Percentiles rank a stretch among this genome's conserved stretches.
Evolutionary conservation across 1,140 invertebrate genomes (phyloP).

Genomic region (Macrostomum lignano): DNA sequence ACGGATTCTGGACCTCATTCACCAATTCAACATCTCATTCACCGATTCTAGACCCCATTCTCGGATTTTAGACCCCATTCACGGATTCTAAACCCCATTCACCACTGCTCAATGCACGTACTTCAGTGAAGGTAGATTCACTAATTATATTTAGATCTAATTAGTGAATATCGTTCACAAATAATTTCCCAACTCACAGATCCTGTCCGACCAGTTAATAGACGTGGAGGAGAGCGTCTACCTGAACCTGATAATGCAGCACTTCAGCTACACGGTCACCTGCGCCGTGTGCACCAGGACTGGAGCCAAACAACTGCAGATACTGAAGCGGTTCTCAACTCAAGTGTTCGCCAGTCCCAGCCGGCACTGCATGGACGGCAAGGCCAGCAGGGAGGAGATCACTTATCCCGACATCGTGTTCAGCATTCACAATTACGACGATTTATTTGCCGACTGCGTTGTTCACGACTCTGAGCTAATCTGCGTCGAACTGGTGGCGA

Average conservation of each 20-base stretch:
- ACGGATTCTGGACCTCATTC: too few species aligned
- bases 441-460: constrained; percentile 67
- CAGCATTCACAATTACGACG: constrained; percentile 94
- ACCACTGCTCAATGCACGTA: too few species aligned
- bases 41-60: too few species aligned
- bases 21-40: too few species aligned
- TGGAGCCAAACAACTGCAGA: constrained; percentile 76
- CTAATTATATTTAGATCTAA: too few species aligned
- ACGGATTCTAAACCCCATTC: too few species aligned
- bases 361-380: constrained; percentile 74
- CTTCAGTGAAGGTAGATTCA: too few species aligned
- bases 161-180: too few species aligned
- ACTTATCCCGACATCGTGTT: constrained; percentile 95
- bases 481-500: constrained; percentile 75
- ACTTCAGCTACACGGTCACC: constrained; percentile 85
- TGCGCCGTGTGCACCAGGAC: constrained; percentile 85
- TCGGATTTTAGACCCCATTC: too few species aligned
- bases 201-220: constrained; percentile 64
- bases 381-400: constrained; percentile 87
- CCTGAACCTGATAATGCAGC: constrained; percentile 84
- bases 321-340: constrained; percentile 58
- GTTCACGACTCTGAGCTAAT: constrained; percentile 91
- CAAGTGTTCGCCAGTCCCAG: constrained; percentile 82
- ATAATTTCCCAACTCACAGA: too few species aligned
- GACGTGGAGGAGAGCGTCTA: constrained; percentile 99